Conservation (phyloP, 2,888 invertebrate species). For the Ecliptopera silaceata region DNA sequence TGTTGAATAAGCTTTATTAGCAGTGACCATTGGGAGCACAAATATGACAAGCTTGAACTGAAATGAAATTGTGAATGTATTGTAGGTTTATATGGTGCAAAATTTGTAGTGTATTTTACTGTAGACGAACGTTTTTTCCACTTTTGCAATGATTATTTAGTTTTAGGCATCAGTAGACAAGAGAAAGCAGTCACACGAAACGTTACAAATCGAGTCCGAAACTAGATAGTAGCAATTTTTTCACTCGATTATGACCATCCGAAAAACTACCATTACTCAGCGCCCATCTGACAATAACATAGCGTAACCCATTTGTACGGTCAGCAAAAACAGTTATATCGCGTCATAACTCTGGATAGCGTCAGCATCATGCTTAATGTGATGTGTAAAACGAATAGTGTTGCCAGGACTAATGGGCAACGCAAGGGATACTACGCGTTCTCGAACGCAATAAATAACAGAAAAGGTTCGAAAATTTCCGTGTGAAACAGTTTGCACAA, state of each 20-base stretch:
- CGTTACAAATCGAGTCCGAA: neutral
- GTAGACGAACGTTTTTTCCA: too few species aligned
- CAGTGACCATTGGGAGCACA: neutral
- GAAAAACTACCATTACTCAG: conserved; percentile 27
- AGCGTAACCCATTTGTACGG: conserved; percentile 35
- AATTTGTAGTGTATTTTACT: too few species aligned
- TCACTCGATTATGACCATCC: conserved; percentile 16
- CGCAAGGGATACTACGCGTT: conserved; percentile 14
- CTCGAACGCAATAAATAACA: conserved; percentile 14
- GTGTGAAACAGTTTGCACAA: neutral
- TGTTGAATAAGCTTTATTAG: conserved; percentile 5
- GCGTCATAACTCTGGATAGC: conserved; percentile 48
- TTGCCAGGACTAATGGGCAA: conserved; percentile 28
- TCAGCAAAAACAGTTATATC: conserved; percentile 46
- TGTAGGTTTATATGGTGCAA: neutral
- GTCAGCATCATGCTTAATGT: conserved; percentile 60
- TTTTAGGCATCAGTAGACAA: neutral
- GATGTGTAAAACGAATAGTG: conserved; percentile 63
- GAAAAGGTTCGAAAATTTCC: neutral
- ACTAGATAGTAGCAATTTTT: conserved; percentile 4
- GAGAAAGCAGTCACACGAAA: neutral
- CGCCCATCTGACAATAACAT: conserved; percentile 34
- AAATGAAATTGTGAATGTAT: neutral
- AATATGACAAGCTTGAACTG: neutral
- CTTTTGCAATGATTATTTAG: too few species aligned